Conservation (phyloP, 2,888 invertebrate genomes). For the Pardosa pseudoannulata region DNA sequence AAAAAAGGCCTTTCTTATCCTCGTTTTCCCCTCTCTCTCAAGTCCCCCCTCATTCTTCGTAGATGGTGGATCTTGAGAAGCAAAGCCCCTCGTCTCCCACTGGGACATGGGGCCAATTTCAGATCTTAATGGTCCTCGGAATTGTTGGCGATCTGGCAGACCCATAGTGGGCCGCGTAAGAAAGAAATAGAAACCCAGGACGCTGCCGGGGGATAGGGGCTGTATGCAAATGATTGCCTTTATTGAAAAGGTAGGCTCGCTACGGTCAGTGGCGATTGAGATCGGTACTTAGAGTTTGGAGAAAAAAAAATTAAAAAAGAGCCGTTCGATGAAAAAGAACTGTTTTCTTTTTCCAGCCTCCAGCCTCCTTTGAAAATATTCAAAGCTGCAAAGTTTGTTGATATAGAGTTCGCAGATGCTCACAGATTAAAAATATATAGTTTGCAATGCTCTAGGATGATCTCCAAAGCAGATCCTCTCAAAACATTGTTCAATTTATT, state of each 20-base stretch:
- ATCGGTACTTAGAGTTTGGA: too few species aligned
- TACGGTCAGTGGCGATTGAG: neutral
- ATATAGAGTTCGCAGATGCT: too few species aligned
- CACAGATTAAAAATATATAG: too few species aligned
- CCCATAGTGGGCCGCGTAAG: conserved; percentile 26
- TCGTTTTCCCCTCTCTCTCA: neutral
- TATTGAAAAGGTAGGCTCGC: neutral
- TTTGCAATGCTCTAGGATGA: too few species aligned
- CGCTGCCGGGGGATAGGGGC: conserved; percentile 15
- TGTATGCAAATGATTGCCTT: conserved; percentile 9
- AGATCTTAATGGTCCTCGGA: conserved; percentile 50
- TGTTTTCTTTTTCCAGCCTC: too few species aligned
- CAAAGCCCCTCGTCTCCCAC: conserved; percentile 19
- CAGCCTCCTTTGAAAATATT: too few species aligned
- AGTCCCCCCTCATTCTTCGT: neutral
- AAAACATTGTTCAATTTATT: too few species aligned
- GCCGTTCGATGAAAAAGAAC: too few species aligned
- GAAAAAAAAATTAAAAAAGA: too few species aligned
- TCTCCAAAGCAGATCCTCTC: too few species aligned
- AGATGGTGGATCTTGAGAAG: conserved; percentile 22
- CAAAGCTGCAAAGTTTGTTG: too few species aligned
- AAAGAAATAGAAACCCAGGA: conserved; percentile 22
- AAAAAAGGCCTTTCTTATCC: conserved; percentile 17
- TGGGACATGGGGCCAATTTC: conserved; percentile 34
- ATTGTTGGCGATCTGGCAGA: conserved; percentile 40